phyloP scores from a whole-genome alignment of 2,113 vertebrate genomes.

The Cranoglanis bouderius region DNA sequence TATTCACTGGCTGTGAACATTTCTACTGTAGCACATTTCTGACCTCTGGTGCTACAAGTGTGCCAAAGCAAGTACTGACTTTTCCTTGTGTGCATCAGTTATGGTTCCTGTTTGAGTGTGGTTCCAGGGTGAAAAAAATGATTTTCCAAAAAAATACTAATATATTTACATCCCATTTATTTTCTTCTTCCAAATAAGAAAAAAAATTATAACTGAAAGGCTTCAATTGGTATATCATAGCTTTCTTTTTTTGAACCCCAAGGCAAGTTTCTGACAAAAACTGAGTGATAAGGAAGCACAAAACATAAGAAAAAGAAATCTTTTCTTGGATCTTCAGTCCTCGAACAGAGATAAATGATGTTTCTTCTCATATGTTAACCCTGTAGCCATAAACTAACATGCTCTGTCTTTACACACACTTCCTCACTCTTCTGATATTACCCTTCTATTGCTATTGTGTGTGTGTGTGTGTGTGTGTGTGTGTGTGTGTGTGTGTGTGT shows the following conservation, averaged over 20 bases:
- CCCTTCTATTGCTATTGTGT: background rate
- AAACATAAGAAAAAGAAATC: background rate
- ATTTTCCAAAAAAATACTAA: background rate
- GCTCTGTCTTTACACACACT: conserved; percentile 6
- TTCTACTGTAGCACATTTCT: background rate
- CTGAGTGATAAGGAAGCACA: background rate
- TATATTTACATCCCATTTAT: background rate
- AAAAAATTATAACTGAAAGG: background rate
- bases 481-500: background rate
- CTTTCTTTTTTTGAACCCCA: background rate
- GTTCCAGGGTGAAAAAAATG: background rate
- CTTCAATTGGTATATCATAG: background rate
- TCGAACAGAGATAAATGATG: background rate
- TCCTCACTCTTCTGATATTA: background rate
- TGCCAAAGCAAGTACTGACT: background rate
- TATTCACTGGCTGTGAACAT: background rate
- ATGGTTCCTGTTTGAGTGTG: background rate
- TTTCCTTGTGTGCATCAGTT: background rate
- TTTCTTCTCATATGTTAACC: background rate
- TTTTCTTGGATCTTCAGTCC: background rate
- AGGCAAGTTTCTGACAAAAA: background rate
- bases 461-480: background rate
- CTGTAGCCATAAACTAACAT: background rate
- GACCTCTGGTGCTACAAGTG: conserved; percentile 22
- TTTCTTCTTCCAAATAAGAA: background rate